Evolutionary conservation across 2,888 invertebrate genomes (phyloP).

Genomic region (Phorcus lineatus): DNA sequence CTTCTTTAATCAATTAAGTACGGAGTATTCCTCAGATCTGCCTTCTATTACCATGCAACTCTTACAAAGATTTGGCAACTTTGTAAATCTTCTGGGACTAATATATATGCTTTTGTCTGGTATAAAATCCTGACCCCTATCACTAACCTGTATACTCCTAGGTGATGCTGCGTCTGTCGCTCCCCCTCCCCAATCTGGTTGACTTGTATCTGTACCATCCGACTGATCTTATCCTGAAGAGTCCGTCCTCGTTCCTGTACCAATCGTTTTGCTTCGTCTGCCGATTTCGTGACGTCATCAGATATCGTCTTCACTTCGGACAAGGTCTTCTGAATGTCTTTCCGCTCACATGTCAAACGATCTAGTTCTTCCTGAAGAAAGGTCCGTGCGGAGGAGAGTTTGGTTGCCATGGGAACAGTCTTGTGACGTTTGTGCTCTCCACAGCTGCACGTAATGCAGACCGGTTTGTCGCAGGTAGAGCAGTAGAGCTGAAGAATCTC

Average conservation of each 20-base stretch:
- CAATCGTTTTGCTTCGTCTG: conserved; percentile 42
- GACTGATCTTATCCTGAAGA: conserved; percentile 45
- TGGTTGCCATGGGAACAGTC: conserved; percentile 56
- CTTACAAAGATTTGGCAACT: no score
- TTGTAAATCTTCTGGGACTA: no score
- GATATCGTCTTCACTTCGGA: conserved; percentile 47
- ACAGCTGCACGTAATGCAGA: conserved; percentile 63
- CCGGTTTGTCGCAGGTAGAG: conserved; percentile 53
- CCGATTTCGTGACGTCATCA: conserved; percentile 42
- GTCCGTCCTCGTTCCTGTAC: conserved; percentile 48
- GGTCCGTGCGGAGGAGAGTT: conserved; percentile 51
- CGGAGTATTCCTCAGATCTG: no score
- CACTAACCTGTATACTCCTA: conserved; percentile 20
- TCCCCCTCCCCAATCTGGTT: conserved; percentile 45
- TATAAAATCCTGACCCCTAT: no score
- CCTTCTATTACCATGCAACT: no score
- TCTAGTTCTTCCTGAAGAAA: conserved; percentile 59
- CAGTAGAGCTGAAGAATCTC: conserved; percentile 64
- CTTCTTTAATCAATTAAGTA: no score
- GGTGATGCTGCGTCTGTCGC: conserved; percentile 37
- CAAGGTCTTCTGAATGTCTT: conserved; percentile 39
- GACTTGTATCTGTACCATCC: conserved; percentile 45
- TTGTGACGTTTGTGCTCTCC: conserved; percentile 59
- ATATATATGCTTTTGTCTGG: no score
- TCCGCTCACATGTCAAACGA: conserved; percentile 45